Evolutionary conservation across 1,140 invertebrate genomes (phyloP).

Genomic region (Gryllus bimaculatus): DNA sequence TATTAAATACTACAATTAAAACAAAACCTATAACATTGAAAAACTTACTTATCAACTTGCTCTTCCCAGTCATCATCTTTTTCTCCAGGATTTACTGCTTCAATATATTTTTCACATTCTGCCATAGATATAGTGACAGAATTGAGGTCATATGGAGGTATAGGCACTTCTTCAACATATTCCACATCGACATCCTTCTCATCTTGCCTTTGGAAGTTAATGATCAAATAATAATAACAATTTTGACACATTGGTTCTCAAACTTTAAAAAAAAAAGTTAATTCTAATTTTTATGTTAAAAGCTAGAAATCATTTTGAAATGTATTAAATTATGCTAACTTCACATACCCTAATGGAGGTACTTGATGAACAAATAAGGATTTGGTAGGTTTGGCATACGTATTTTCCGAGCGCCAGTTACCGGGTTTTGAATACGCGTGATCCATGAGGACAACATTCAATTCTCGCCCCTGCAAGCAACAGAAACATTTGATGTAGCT

Average conservation of each 20-base stretch:
- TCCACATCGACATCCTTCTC: slow-evolving; percentile 44
- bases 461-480: slow-evolving; percentile 31
- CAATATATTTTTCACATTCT: slow-evolving; percentile 57
- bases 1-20: too few species aligned
- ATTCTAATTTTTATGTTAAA: too few species aligned
- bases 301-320: too few species aligned
- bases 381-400: slow-evolving; percentile 51
- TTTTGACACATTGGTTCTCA: too few species aligned
- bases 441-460: slow-evolving; percentile 41
- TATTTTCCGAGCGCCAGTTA: slow-evolving; percentile 57
- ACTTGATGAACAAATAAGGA: slow-evolving; percentile 36
- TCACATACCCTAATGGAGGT: slow-evolving; percentile 19
- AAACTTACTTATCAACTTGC: slow-evolving; percentile 47
- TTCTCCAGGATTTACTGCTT: slow-evolving; percentile 47
- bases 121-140: slow-evolving; percentile 57
- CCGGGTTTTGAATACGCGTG: slow-evolving; percentile 61
- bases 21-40: neutral
- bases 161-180: slow-evolving; percentile 21
- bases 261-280: too few species aligned
- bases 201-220: neutral
- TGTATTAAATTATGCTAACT: slow-evolving; percentile 19
- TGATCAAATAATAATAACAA: neutral
- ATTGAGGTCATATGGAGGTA: slow-evolving; percentile 49
- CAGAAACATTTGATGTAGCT: neutral
- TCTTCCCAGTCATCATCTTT: slow-evolving; percentile 62